Percentiles rank a stretch among this genome's conserved stretches.
Evolutionary conservation across 2,113 vertebrate genomes (phyloP).

Genomic region (Anguilla japonica): DNA sequence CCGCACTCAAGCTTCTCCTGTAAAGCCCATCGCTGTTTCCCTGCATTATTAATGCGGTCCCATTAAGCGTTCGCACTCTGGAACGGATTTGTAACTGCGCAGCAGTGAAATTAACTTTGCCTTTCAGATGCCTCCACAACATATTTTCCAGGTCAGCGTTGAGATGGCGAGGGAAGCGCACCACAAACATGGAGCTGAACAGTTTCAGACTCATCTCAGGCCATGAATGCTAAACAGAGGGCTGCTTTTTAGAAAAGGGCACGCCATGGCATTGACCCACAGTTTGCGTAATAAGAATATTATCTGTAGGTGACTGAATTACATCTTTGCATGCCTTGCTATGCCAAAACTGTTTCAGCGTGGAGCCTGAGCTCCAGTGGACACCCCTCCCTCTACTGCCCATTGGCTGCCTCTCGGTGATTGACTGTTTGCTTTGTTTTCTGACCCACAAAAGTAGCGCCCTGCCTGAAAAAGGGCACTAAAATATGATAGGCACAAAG

Average conservation of each 20-base stretch:
- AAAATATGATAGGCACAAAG: too few relatives aligned
- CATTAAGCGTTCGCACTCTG: constrained; percentile 32
- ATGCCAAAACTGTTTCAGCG: too few relatives aligned
- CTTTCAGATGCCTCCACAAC: not conserved
- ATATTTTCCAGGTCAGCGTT: not conserved
- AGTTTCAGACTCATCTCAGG: not conserved
- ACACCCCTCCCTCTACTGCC: too few relatives aligned
- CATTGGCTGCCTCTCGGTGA: too few relatives aligned
- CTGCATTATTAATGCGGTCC: constrained; percentile 43
- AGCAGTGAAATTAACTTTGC: not conserved
- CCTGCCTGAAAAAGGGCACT: too few relatives aligned
- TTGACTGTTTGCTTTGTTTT: too few relatives aligned
- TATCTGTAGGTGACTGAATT: not conserved
- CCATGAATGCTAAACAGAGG: not conserved
- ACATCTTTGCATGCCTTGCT: not conserved
- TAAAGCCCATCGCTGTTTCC: not conserved
- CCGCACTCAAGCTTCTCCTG: constrained; percentile 1
- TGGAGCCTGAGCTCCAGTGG: too few relatives aligned
- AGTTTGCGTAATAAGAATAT: not conserved
- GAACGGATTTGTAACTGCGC: constrained; percentile 18
- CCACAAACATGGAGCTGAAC: too few relatives aligned
- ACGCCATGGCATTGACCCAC: not conserved
- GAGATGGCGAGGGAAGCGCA: too few relatives aligned
- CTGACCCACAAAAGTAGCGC: too few relatives aligned
- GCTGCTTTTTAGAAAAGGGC: not conserved